Conservation (phyloP, 2,113 vertebrate species). For the Misgurnus anguillicaudatus region DNA sequence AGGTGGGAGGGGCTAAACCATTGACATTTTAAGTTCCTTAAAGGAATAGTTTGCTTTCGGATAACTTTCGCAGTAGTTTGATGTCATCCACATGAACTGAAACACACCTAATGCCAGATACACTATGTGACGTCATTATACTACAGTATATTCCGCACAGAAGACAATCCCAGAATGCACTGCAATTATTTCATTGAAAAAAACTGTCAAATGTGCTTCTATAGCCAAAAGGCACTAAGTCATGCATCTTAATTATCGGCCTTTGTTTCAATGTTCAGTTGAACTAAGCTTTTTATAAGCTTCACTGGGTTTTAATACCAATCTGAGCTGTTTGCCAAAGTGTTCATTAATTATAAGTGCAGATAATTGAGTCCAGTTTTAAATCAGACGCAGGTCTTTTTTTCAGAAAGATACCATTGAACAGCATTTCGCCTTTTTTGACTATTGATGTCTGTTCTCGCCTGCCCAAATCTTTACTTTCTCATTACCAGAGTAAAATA, state of each 20-base stretch:
- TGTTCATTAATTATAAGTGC: slow-evolving; percentile 63
- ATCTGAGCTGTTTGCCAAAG: slow-evolving; percentile 36
- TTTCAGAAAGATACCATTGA: slow-evolving; percentile 37
- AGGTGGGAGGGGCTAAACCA: background rate
- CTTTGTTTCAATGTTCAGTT: slow-evolving; percentile 44
- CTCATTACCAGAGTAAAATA: background rate
- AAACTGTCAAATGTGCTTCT: slow-evolving; percentile 22
- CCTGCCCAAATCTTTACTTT: background rate
- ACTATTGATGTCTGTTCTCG: background rate
- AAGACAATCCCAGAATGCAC: background rate
- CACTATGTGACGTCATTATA: too few relatives aligned
- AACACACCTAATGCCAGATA: too few relatives aligned
- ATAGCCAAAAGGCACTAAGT: slow-evolving; percentile 46
- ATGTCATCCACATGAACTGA: too few relatives aligned
- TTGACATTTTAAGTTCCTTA: background rate
- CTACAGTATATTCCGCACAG: background rate
- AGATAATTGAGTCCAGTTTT: slow-evolving; percentile 54
- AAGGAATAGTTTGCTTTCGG: too few relatives aligned
- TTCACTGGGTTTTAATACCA: slow-evolving; percentile 44
- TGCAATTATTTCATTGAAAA: too few relatives aligned
- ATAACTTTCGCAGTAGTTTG: too few relatives aligned
- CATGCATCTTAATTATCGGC: slow-evolving; percentile 49
- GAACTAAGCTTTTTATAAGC: slow-evolving; percentile 56
- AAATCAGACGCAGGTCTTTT: slow-evolving; percentile 35
- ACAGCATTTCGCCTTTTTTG: background rate